These are phyloP conservation scores for Atopsyche davidsoni DNA, from an alignment of 1,140 invertebrate genomes.

Conservation along the genomic window DNA sequence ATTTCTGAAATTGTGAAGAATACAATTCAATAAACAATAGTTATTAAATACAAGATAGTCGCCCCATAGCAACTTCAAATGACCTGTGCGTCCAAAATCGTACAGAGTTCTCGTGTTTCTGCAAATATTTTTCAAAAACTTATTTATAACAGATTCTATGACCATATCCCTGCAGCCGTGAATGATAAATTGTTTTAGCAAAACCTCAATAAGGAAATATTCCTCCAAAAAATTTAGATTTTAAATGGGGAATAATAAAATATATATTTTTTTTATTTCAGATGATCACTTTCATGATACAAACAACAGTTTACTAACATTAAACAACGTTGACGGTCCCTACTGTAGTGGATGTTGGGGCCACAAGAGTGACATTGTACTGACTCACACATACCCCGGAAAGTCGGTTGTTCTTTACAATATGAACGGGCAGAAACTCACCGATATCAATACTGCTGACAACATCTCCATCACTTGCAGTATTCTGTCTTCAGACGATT, in stretches of 20 bases:
- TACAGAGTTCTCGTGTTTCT: no score
- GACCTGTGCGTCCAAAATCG: no score
- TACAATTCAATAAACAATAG: no score
- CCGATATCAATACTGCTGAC: conserved; percentile 3
- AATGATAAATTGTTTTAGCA: no score
- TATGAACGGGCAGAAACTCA: not conserved
- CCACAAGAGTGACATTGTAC: conserved; percentile 10
- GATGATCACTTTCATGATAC: conserved; percentile 11
- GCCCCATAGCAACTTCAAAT: no score
- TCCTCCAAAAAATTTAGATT: not conserved
- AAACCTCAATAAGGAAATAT: no score
- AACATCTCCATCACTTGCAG: conserved; percentile 15
- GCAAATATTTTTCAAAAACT: no score
- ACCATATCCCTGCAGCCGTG: no score
- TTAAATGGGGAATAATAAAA: not conserved
- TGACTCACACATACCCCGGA: conserved; percentile 16
- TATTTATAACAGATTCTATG: no score
- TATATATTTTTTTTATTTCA: not conserved
- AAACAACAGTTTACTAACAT: conserved; percentile 3
- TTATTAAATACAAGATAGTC: no score
- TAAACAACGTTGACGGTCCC: conserved; percentile 2
- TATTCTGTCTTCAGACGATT: conserved; percentile 17
- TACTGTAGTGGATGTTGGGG: conserved; percentile 13
- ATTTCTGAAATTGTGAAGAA: no score
- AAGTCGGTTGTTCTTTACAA: conserved; percentile 10